Evolutionary conservation across 2,888 invertebrate species (phyloP), one percentile per base, ranked within the genome.

Genomic region (Lithophane ornitopus): DNA sequence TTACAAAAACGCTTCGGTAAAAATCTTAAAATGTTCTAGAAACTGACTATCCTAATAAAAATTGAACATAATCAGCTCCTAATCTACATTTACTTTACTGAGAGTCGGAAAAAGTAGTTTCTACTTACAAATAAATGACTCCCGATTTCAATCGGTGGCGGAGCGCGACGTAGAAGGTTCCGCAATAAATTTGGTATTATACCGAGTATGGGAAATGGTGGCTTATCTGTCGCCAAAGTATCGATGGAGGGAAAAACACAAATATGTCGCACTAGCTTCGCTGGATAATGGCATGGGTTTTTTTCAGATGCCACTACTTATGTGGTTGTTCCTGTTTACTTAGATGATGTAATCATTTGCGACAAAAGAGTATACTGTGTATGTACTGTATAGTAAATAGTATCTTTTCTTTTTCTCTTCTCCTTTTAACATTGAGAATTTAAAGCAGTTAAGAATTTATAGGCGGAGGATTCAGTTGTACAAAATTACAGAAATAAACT

Each of bases 181-280:
- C 12, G 41, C 80, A 74, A 71, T 83, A 83, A 80, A 62, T 84
- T 84, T 34, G 46, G 28, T 34, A 74, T 80, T 74, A 56, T 74
- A 72, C 58, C 46, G 12, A 63, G 22, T 58, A 70, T 62, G 67
- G 80, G 71, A 61, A 56, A 41, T 54, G 49, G 79, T 26, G 66
- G 61, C 73, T 77, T 77, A 74, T 84, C 80, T 84, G 16, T 26
- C 58, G 67, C 52, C 54, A 39, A 74, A 61, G 61, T 76, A 69
- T 80, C 65, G 52, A 61, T 41, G 34, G n/a, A 44, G n/a, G 52
- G 41, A 63, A 67, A 44, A n/a, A 59, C 26, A 14, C 12, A 56
- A 59, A 67, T 78, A 74, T 44, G 46, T 56, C 9, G 41, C 49
- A 56, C 58, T 59, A 59, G 34, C 14, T 56, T 12, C 39, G 9